These are phyloP conservation scores for Salticus scenicus DNA, from an alignment of 2,888 invertebrate genomes.

Conservation along the genomic window DNA sequence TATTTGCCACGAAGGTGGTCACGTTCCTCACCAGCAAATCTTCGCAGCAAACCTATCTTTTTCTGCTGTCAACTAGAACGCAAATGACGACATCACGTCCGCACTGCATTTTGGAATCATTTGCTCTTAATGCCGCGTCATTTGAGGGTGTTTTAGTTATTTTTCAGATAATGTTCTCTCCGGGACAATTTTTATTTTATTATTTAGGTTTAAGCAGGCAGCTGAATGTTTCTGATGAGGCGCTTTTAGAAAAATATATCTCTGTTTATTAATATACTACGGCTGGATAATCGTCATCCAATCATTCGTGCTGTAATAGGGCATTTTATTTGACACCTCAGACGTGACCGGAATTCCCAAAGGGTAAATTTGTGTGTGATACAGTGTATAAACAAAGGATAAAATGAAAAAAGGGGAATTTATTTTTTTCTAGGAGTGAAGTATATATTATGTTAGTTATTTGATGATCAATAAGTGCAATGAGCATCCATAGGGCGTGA, in stretches of 20 bases:
- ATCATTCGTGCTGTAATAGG: constrained; percentile 37
- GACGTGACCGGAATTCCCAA: constrained; percentile 36
- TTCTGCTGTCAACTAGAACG: background rate
- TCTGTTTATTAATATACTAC: constrained; percentile 48
- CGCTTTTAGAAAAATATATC: background rate
- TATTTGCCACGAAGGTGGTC: background rate
- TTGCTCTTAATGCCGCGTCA: constrained; percentile 47
- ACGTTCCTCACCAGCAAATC: background rate
- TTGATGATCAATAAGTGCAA: too few species aligned
- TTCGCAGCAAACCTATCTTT: background rate
- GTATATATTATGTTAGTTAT: too few species aligned
- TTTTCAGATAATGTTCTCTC: too few species aligned
- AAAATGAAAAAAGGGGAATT: too few species aligned
- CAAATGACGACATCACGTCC: constrained; percentile 59
- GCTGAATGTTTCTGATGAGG: constrained; percentile 11
- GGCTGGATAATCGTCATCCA: constrained; percentile 34
- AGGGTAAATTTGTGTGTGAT: background rate
- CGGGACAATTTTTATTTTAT: too few species aligned
- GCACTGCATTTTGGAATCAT: constrained; percentile 31
- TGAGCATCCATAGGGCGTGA: too few species aligned
- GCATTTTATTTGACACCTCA: constrained; percentile 39
- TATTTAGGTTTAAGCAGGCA: background rate
- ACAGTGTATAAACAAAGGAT: constrained; percentile 7
- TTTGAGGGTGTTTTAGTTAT: background rate
- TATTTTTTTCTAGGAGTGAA: background rate